These are phyloP conservation scores for Sapayoa aenigma DNA, from an alignment of 2,113 vertebrate species.

Conservation along the genomic window DNA sequence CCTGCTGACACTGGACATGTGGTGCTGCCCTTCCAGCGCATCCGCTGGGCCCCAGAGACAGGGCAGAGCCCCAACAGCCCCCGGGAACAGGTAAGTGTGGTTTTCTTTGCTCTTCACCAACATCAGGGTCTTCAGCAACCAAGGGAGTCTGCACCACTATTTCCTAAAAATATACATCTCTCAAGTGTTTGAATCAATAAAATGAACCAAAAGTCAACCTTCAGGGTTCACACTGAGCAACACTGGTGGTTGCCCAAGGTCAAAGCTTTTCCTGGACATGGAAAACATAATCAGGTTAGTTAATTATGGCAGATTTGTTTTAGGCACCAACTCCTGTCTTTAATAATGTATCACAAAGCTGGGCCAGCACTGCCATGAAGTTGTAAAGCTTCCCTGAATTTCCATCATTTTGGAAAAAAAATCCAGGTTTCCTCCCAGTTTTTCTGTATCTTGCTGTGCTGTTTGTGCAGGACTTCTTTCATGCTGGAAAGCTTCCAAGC, in stretches of 20 bases:
- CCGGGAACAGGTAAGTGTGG: slow-evolving; percentile 71
- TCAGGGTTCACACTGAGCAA: not conserved
- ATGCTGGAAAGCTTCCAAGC: not conserved
- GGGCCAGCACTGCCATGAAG: not conserved
- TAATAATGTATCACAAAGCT: not conserved
- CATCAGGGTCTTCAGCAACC: fast-evolving
- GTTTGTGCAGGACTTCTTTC: not conserved
- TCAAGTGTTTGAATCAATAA: not conserved
- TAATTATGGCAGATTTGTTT: not conserved
- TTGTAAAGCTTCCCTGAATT: not conserved
- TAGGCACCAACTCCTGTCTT: not conserved
- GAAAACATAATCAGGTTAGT: fast-evolving
- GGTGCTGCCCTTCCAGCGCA: slow-evolving; percentile 86
- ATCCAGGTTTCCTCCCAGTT: not conserved
- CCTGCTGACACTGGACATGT: slow-evolving; percentile 66
- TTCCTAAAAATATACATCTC: not conserved
- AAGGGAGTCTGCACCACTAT: fast-evolving
- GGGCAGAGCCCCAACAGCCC: slow-evolving; percentile 91
- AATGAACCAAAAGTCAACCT: not conserved
- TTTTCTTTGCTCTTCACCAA: not conserved
- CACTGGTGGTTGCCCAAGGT: not conserved
- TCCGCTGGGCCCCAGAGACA: slow-evolving; percentile 78
- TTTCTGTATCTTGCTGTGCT: not conserved
- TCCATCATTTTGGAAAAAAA: not conserved
- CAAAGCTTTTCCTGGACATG: not conserved